phyloP scores from a whole-genome alignment of 2,797 vertebrate species.

The Sebastes taczanowskii region DNA sequence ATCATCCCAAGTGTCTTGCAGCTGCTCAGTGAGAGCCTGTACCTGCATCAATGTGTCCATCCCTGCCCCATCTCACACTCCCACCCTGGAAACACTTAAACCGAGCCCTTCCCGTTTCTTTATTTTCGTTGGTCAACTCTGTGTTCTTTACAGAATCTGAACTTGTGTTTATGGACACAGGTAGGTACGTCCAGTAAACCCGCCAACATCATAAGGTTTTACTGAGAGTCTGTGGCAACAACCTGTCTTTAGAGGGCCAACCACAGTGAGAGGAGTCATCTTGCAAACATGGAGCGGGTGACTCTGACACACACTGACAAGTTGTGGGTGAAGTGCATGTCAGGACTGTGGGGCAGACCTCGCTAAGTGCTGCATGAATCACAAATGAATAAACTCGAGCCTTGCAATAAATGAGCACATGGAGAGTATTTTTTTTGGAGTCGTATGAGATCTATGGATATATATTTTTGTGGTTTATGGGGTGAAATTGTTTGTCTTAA shows the following conservation, averaged over 20 bases:
- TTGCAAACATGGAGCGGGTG: conserved; percentile 43
- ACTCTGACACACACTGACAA: conserved; percentile 56
- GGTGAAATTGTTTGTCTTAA: conserved; percentile 69
- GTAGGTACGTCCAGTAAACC: conserved; percentile 49
- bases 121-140: conserved; percentile 71
- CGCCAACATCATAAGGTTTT: conserved; percentile 47
- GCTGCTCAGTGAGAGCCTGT: conserved; percentile 47
- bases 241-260: conserved; percentile 22
- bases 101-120: conserved; percentile 50
- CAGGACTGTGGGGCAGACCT: conserved; percentile 42
- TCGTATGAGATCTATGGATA: conserved; percentile 38
- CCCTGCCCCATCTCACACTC: conserved; percentile 44
- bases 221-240: conserved; percentile 44
- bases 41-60: conserved; percentile 51
- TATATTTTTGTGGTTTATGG: conserved; percentile 57
- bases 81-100: conserved; percentile 71
- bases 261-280: conserved; percentile 27
- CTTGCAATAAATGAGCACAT: conserved; percentile 39
- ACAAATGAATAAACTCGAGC: conserved; percentile 49
- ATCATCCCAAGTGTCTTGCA: conserved; percentile 68
- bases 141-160: conserved; percentile 64
- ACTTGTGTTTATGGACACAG: conserved; percentile 63
- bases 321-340: conserved; percentile 50
- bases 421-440: conserved; percentile 30
- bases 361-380: conserved; percentile 53